Conservation (phyloP, 2,888 invertebrate species). For the Drosophila subquinaria region DNA sequence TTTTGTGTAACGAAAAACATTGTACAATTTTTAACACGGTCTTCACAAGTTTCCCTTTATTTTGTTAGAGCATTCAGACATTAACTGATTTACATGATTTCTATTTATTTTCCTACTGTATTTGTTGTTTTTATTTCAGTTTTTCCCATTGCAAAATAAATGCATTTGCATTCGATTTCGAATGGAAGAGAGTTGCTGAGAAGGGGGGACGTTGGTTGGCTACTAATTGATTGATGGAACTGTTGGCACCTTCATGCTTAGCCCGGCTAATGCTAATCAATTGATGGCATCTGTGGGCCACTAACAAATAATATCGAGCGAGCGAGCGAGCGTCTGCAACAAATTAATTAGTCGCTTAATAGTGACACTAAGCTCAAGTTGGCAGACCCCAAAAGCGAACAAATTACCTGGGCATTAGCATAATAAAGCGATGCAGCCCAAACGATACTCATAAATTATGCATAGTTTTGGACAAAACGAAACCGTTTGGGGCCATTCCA, state of each 20-base stretch:
- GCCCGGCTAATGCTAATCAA: slow-evolving; percentile 68
- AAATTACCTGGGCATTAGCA: slow-evolving; percentile 76
- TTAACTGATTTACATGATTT: neutral
- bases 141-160: slow-evolving; percentile 55
- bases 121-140: slow-evolving; percentile 16
- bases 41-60: too few relatives aligned
- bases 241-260: slow-evolving; percentile 71
- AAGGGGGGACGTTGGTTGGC: slow-evolving; percentile 9
- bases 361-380: slow-evolving; percentile 76
- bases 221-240: slow-evolving; percentile 74
- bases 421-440: slow-evolving; percentile 78
- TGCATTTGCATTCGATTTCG: slow-evolving; percentile 33
- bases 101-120: slow-evolving; percentile 23
- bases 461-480: slow-evolving; percentile 71
- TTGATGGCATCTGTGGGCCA: slow-evolving; percentile 54
- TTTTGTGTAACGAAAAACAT: too few relatives aligned
- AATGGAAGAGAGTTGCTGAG: neutral
- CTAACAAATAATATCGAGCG: slow-evolving; percentile 38
- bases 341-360: slow-evolving; percentile 81
- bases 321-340: slow-evolving; percentile 59
- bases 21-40: too few relatives aligned
- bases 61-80: neutral
- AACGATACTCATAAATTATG: slow-evolving; percentile 77
- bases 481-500: slow-evolving; percentile 54
- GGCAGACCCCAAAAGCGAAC: slow-evolving; percentile 66